Percentiles rank a stretch among this genome's conserved stretches.
Evolutionary conservation across 2,888 invertebrate genomes (phyloP).

Genomic region (Itoplectis maculator): DNA sequence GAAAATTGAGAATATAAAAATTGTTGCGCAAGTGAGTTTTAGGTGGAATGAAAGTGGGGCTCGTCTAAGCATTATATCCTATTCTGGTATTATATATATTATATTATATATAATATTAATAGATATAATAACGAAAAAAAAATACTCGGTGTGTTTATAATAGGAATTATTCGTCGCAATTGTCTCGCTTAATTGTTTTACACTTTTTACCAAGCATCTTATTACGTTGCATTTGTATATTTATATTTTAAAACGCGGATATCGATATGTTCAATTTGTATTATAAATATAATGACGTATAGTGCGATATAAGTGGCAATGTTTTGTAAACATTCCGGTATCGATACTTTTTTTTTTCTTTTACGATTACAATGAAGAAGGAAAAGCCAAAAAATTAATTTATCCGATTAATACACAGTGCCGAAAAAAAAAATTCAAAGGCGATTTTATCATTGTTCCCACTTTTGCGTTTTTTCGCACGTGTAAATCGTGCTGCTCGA

Average conservation of each 20-base stretch:
- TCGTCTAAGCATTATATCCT: slow-evolving; percentile 74
- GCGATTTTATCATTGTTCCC: slow-evolving; percentile 52
- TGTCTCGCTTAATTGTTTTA: slow-evolving; percentile 68
- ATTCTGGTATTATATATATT: slow-evolving; percentile 70
- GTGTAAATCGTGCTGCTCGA: background rate
- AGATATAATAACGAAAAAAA: slow-evolving; percentile 58
- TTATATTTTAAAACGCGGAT: slow-evolving; percentile 80
- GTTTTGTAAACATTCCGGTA: slow-evolving; percentile 80
- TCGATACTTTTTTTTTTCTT: slow-evolving; percentile 60
- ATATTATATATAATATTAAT: slow-evolving; percentile 62
- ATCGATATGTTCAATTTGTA: slow-evolving; percentile 81
- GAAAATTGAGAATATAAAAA: slow-evolving; percentile 74
- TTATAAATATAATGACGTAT: slow-evolving; percentile 74
- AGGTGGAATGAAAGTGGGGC: slow-evolving; percentile 70
- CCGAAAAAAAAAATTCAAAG: slow-evolving; percentile 40
- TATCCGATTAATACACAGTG: slow-evolving; percentile 12
- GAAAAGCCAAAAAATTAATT: slow-evolving; percentile 28
- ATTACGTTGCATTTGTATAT: slow-evolving; percentile 80
- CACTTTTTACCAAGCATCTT: slow-evolving; percentile 73
- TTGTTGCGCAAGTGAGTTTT: slow-evolving; percentile 75
- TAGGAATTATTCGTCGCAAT: slow-evolving; percentile 65
- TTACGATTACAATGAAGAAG: slow-evolving; percentile 20
- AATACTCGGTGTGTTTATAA: slow-evolving; percentile 67
- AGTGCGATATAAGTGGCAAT: slow-evolving; percentile 79
- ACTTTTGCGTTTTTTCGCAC: slow-evolving; percentile 35